Percentiles rank a stretch among this genome's conserved stretches.
Evolutionary conservation across 1,140 invertebrate genomes (phyloP).

Genomic region (Drosophila hydei): DNA sequence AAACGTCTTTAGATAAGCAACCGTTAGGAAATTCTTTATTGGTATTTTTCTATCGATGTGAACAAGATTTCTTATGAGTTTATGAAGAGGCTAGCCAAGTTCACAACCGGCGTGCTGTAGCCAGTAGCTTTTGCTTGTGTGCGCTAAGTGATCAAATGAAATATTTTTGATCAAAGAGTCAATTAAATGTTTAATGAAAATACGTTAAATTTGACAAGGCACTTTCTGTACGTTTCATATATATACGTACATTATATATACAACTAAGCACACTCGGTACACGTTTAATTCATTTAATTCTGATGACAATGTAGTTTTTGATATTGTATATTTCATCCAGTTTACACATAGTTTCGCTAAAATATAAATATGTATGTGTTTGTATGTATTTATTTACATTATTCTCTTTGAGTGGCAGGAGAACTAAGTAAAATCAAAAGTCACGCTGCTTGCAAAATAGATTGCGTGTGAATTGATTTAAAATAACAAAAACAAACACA

Average conservation of each 20-base stretch:
- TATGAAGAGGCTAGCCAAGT: conserved; percentile 9
- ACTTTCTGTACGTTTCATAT: no score
- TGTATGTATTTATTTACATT: conserved; percentile 44
- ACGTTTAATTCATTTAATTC: conserved; percentile 26
- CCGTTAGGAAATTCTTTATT: background rate
- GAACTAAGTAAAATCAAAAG: conserved; percentile 38
- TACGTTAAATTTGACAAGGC: conserved; percentile 10
- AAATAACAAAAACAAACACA: conserved; percentile 61
- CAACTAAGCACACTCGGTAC: background rate
- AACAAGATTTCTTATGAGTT: conserved; percentile 1
- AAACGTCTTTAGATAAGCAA: background rate
- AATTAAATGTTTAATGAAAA: no score
- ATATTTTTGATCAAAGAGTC: no score
- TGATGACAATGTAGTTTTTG: conserved; percentile 45
- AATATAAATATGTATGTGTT: background rate
- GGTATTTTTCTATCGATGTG: background rate
- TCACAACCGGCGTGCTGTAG: conserved; percentile 28
- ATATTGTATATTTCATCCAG: conserved; percentile 20
- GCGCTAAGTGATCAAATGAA: conserved; percentile 10
- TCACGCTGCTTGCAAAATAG: conserved; percentile 24
- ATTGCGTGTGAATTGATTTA: conserved; percentile 58
- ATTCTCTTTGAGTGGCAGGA: conserved; percentile 40
- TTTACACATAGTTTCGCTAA: conserved; percentile 11
- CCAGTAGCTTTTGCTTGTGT: conserved; percentile 13
- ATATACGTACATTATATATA: no score